Conservation (phyloP, 2,888 invertebrate genomes). For the Lomographa bimaculata region DNA sequence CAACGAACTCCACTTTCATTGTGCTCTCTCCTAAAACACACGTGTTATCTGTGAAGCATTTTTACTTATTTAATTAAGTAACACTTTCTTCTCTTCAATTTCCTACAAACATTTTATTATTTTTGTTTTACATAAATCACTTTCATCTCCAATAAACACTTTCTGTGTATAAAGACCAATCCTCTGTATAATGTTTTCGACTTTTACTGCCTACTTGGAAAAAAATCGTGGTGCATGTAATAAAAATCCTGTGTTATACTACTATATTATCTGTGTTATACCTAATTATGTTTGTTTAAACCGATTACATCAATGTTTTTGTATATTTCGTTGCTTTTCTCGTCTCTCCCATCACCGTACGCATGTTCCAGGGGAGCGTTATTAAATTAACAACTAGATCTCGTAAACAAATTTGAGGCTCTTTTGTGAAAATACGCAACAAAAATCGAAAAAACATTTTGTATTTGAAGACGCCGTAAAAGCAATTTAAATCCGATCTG, state of each 20-base stretch:
- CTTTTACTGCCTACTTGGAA: no score
- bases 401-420: neutral
- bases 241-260: slow-evolving; percentile 6
- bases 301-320: slow-evolving; percentile 28
- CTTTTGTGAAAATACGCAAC: slow-evolving; percentile 4
- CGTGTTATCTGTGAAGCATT: slow-evolving; percentile 2
- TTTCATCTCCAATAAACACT: no score
- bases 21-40: slow-evolving; percentile 14
- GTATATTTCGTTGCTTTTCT: slow-evolving; percentile 59
- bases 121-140: no score
- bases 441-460: slow-evolving; percentile 19
- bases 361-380: slow-evolving; percentile 12
- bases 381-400: slow-evolving; percentile 5
- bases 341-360: slow-evolving; percentile 49
- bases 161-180: no score
- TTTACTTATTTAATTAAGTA: no score
- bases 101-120: slow-evolving; percentile 1
- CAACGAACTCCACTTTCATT: slow-evolving; percentile 23
- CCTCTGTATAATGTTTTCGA: no score
- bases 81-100: no score
- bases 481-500: slow-evolving; percentile 29
- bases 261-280: no score
- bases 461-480: slow-evolving; percentile 21
- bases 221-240: slow-evolving; percentile 13
- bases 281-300: slow-evolving; percentile 18